phyloP scores from a whole-genome alignment of 2,797 vertebrate species.

The Myripristis murdjan region DNA sequence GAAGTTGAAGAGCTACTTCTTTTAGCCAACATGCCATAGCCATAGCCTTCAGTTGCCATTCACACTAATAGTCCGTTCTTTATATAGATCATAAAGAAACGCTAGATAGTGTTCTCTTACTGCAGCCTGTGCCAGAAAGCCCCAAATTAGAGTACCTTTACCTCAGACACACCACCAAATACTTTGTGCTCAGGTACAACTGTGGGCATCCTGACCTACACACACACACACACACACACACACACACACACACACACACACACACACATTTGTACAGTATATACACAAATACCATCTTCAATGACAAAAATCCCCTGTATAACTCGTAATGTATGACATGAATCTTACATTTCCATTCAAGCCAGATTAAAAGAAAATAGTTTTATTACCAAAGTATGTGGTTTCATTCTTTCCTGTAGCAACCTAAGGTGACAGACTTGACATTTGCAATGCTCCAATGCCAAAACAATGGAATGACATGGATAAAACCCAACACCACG shows the following conservation, averaged over 20 bases:
- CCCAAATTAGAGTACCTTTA: constrained; percentile 82
- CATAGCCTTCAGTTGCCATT: constrained; percentile 47
- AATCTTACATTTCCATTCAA: background rate
- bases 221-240: constrained; percentile 27
- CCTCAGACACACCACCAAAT: constrained; percentile 89
- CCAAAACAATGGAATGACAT: constrained; percentile 43
- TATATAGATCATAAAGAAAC: constrained; percentile 59
- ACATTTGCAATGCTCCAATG: constrained; percentile 2
- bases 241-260: constrained; percentile 15
- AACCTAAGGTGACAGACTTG: background rate
- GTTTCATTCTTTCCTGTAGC: background rate
- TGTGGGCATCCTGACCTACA: constrained; percentile 88
- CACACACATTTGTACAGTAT: too few species aligned
- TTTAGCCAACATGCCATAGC: constrained; percentile 27
- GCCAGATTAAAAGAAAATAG: background rate
- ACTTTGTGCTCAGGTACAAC: constrained; percentile 85
- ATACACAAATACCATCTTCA: too few species aligned
- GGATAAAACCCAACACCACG: constrained; percentile 57
- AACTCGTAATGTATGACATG: background rate
- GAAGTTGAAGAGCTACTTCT: constrained; percentile 31
- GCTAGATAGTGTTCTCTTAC: constrained; percentile 5
- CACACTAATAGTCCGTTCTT: constrained; percentile 43
- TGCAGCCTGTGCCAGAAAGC: constrained; percentile 49
- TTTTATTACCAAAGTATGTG: background rate
- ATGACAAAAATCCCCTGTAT: background rate